Evolutionary conservation across 2,888 invertebrate species (phyloP).

Genomic region (Spodoptera littoralis): DNA sequence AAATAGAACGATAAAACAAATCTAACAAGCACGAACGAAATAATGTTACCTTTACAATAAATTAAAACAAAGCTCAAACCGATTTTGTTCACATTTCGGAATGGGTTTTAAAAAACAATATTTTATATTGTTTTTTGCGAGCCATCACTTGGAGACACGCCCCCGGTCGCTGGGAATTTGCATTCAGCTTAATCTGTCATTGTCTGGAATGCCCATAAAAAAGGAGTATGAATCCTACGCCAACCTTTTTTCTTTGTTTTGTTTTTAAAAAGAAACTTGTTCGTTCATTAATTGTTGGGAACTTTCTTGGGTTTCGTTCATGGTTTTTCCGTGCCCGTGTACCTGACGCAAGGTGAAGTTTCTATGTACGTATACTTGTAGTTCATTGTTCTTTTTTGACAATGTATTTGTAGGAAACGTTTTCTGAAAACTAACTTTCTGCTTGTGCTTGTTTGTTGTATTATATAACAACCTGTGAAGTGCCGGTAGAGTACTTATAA

Average conservation of each 20-base stretch:
- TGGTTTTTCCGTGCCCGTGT: background rate
- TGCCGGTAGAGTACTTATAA: no score
- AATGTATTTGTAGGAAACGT: no score
- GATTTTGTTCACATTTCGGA: conserved; percentile 34
- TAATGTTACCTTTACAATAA: conserved; percentile 16
- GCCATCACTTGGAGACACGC: conserved; percentile 70
- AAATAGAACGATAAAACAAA: no score
- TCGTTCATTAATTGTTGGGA: conserved; percentile 44
- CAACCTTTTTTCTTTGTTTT: conserved; percentile 37
- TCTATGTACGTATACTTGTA: no score
- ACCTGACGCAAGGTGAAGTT: no score
- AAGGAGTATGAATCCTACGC: conserved; percentile 39
- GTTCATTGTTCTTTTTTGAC: no score
- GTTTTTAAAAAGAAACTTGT: conserved; percentile 32
- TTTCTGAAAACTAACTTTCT: no score
- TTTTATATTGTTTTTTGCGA: conserved; percentile 68
- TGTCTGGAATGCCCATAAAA: conserved; percentile 67
- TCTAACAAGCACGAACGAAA: no score
- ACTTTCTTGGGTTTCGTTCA: conserved; percentile 36
- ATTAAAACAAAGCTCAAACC: conserved; percentile 19
- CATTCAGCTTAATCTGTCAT: conserved; percentile 81
- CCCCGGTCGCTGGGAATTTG: conserved; percentile 76
- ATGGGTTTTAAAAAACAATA: conserved; percentile 63
- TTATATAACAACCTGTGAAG: no score
- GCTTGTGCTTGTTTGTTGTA: no score